Evolutionary conservation across 2,797 vertebrate species (phyloP), one percentile per base, ranked within the genome.

Genomic region (Melanotaenia nigrans): DNA sequence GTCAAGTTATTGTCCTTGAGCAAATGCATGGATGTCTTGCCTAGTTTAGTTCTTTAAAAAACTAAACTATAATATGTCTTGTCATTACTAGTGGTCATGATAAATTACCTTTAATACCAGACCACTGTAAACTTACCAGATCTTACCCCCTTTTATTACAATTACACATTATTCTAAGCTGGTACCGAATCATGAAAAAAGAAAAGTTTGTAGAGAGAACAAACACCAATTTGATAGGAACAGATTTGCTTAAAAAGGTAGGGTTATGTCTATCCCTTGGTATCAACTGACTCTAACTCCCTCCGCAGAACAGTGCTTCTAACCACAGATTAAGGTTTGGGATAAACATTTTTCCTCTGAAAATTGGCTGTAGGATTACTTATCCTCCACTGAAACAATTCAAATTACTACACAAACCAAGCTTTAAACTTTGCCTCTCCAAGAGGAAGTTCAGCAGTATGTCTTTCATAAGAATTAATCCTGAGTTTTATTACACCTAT

Each of bases 401-500:
- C 30, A 60, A 83, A 81, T 84, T 61, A 78, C 66, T 36, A 71
- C 61, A 82, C 69, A 82, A 85, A 78, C 56, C 70, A 61, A 51
- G 35, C 30, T 69, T 32, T 57, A 83, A 81, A 24, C 51, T 65
- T 65, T 32, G 65, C 69, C 53, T 84, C 60, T 73, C 9, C 78
- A 65, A 75, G 58, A 78, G 83, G 80, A 87, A 87, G 82, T 87
- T 84, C 69, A 81, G 53, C 64, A 38, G 57, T 55, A 35, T 67
- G 71, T 82, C 70, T 70, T 56, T 68, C 78, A 71, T 64, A 70
- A 75, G 38, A 45, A 75, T 73, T 79, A 56, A 65, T 49, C 74
- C 74, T 20, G 10, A 65, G 71, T 79, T 88, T 86, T 84, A 85
- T 84, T 89, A 84, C 78, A 87, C 72, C 68, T 85, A 77, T 76